Evolutionary conservation across 2,888 invertebrate species (phyloP), one percentile per base, ranked within the genome.

Genomic region (Phengaris alcon): DNA sequence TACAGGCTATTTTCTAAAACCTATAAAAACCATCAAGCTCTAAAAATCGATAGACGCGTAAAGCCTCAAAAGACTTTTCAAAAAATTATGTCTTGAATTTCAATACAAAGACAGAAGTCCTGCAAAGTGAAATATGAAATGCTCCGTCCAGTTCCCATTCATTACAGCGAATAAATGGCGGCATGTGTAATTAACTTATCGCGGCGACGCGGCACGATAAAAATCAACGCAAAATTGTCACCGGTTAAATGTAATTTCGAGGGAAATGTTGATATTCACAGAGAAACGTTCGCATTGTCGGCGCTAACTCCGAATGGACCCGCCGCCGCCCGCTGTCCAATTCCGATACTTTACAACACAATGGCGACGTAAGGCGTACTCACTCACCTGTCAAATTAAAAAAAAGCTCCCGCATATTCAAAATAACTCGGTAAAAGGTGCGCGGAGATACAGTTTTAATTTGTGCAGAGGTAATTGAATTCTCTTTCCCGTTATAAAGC

Each of bases 361-460:
- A 93, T 92, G 92, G 84, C 82, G 85, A 82, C 85, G 90, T 86
- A 91, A 92, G 93, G 91, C 90, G 91, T 89, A 92, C 81, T 88
- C 93, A 83, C 82, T 92, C 91, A 91, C 90, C 91, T 93, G 90
- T 89, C 89, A 93, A 93, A 93, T 93, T 91, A 93, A 92, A 92
- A 75, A 70, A 75, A 86, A 92, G 88, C 88, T 88, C 89, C 88
- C 87, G 87, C 88, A 89, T 87, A 88, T 90, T 88, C 88, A 89
- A 90, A 82, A 83, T 82, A 82, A 83, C 80, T 78, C 78, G 78
- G 79, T 81, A 81, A 82, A 84, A 77, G 78, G 79, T 78, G 76
- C 78, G 76, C 75, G 75, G 76, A 77, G 79, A 79, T 78, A 80
- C 78, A 77, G 79, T 80, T 79, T 82, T 81, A 82, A 82, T 81